Conservation (phyloP, 2,113 vertebrate species). For the Mesembrinibis cayennensis region DNA sequence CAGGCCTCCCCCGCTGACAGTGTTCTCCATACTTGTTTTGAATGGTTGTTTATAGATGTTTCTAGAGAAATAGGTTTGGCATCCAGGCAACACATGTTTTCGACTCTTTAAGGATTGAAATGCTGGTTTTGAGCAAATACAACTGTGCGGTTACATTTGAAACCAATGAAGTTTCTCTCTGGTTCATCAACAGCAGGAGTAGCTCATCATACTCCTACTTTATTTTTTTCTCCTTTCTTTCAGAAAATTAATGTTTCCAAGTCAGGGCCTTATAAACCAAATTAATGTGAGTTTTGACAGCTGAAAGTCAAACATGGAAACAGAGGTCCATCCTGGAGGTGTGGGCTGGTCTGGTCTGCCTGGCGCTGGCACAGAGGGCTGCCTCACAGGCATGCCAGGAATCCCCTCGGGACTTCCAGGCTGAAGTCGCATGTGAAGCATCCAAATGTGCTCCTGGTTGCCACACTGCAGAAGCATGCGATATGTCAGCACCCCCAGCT, state of each 20-base stretch:
- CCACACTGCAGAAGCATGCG: background rate
- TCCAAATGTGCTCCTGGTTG: background rate
- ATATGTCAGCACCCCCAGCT: background rate
- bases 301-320: background rate
- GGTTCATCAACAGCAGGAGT: background rate
- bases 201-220: background rate
- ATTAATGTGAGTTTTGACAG: background rate
- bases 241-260: background rate
- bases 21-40: background rate
- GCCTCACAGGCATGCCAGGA: background rate
- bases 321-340: background rate
- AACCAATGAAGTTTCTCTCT: background rate
- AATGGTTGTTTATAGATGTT: constrained; percentile 8
- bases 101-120: background rate
- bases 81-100: constrained; percentile 2
- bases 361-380: background rate
- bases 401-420: background rate
- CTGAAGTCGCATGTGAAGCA: background rate
- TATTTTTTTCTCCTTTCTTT: background rate
- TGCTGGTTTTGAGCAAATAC: constrained; percentile 9
- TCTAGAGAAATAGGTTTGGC: constrained; percentile 13
- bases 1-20: background rate
- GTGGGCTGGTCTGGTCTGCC: background rate
- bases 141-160: background rate
- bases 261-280: background rate